Base-by-base conservation (phyloP, 2,888 invertebrate species). In the Melangyna quadrimaculata region DNA sequence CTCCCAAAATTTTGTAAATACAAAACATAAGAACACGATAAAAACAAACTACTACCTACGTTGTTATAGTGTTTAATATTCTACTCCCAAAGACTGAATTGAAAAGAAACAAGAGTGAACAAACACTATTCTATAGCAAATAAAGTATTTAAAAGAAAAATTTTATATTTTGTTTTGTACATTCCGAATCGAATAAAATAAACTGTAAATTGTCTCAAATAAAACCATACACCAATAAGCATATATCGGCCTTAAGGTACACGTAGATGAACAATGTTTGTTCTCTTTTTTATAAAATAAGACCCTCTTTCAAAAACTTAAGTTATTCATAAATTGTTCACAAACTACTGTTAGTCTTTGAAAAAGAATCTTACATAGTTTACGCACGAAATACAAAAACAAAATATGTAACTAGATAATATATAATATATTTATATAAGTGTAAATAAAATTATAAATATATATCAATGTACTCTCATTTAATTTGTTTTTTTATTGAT, bases 31-130 rank as follows among this genome's bases (percentile, higher is more conserved):
- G 24, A 69, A 27, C 43, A 59, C 43, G 9, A 19, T 14, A 65
- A 19, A 45, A 51, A 55, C 69, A 14, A 48, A n/a, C 45, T 45
- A 24, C 22, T 29, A n/a, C n/a, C n/a, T 1, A 40, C 27, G 79
- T 84, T 65, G 51, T 74, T 37, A 70, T 59, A 19, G 65, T 67
- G 29, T 74, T 45, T 40, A 74, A 74, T 75, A 51, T 75, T 79
- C 67, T 75, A 67, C 75, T 84, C 71, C 79, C 80, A 84, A 84
- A 84, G 84, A 84, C 84, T 84, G 84, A 84, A 71, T 61, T 59
- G 17, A 83, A 74, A 61, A 72, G 7, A 45, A 72, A 72, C 14
- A 53, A 78, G 35, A 72, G 69, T 73, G 45, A 74, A 61, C 35
- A 67, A n/a, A n/a, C 19, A 63, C 32, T 45, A 43, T 59, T 57